Percentiles rank a stretch among this genome's conserved stretches.
Evolutionary conservation across 2,797 vertebrate species (phyloP).

Genomic region (Sebastes vulpes): DNA sequence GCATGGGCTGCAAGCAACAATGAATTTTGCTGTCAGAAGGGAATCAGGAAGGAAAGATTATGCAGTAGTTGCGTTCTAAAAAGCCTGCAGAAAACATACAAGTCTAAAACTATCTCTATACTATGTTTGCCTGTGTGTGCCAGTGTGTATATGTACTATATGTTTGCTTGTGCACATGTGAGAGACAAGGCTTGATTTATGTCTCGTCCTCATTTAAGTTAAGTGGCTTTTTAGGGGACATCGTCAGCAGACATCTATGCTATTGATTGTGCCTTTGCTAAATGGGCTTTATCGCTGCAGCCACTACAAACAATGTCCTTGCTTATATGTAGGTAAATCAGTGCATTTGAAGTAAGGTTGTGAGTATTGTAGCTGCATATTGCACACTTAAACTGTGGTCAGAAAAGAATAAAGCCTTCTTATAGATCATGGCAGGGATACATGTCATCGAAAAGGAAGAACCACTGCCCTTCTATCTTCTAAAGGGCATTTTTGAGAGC

Average conservation of each 20-base stretch:
- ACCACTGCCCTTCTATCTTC: constrained; percentile 38
- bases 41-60: background rate
- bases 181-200: constrained; percentile 46
- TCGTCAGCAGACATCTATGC: constrained; percentile 57
- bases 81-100: background rate
- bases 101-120: background rate
- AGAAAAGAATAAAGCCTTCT: constrained; percentile 18
- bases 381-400: constrained; percentile 4
- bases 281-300: constrained; percentile 52
- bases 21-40: background rate
- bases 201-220: constrained; percentile 57
- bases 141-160: background rate
- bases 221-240: constrained; percentile 73
- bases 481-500: constrained; percentile 65
- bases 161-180: constrained; percentile 11
- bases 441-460: constrained; percentile 5
- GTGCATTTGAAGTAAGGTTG: background rate
- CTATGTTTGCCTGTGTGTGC: background rate
- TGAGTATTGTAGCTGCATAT: background rate
- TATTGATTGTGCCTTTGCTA: constrained; percentile 74
- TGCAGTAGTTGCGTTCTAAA: background rate
- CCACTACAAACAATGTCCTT: constrained; percentile 32
- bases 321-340: constrained; percentile 1
- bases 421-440: background rate
- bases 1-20: background rate